Evolutionary conservation across 2,888 invertebrate species (phyloP).

Genomic region (Diarsia dahlii): DNA sequence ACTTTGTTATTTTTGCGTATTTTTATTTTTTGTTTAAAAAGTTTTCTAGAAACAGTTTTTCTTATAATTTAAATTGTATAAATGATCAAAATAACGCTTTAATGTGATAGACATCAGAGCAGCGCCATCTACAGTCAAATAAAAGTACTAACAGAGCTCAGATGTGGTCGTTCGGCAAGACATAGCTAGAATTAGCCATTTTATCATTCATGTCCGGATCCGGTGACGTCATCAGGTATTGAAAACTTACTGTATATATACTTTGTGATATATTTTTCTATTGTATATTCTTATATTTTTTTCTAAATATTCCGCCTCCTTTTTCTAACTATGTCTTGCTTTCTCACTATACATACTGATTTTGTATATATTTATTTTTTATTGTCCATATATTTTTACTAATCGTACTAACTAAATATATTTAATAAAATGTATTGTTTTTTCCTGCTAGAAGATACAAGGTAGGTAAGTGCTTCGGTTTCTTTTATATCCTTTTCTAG

Average conservation of each 20-base stretch:
- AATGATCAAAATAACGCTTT: conserved; percentile 70
- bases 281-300: conserved; percentile 69
- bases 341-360: conserved; percentile 76
- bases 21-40: conserved; percentile 11
- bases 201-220: conserved; percentile 66
- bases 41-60: conserved; percentile 52
- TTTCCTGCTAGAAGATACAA: conserved; percentile 46
- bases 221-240: conserved; percentile 82
- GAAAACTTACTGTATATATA: conserved; percentile 59
- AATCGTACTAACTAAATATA: conserved; percentile 68
- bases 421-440: conserved; percentile 8
- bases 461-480: conserved; percentile 72
- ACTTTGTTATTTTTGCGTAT: not conserved
- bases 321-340: conserved; percentile 90
- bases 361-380: conserved; percentile 56
- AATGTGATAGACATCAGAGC: conserved; percentile 71
- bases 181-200: conserved; percentile 80
- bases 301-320: conserved; percentile 75
- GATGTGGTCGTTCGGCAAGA: conserved; percentile 90
- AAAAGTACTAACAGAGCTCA: conserved; percentile 86
- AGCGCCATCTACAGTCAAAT: conserved; percentile 67
- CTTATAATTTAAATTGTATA: not conserved
- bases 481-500: not conserved
- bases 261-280: conserved; percentile 71
- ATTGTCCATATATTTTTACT: conserved; percentile 58